Evolutionary conservation across 2,113 vertebrate species (phyloP).

Genomic region (Toxotes jaculatrix): DNA sequence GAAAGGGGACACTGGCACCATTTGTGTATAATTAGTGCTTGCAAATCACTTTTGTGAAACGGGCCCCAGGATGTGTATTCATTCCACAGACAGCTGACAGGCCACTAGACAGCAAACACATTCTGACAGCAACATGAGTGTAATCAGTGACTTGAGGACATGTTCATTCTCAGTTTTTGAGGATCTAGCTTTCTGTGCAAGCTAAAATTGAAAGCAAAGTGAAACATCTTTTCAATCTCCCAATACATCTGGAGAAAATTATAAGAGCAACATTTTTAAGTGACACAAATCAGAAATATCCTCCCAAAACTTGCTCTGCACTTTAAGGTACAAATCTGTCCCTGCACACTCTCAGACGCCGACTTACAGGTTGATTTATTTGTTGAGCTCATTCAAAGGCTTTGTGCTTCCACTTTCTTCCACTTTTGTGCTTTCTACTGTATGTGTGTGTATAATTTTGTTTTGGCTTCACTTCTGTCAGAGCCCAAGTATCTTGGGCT

Average conservation of each 20-base stretch:
- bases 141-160: not conserved
- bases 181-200: not conserved
- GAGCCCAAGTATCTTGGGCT: not conserved
- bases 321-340: not conserved
- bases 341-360: not conserved
- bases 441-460: not conserved
- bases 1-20: not conserved
- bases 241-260: not conserved
- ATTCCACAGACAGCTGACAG: slow-evolving; percentile 36
- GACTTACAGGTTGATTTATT: not conserved
- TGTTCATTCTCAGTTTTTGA: not conserved
- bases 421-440: no score
- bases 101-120: slow-evolving; percentile 10
- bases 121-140: slow-evolving; percentile 2
- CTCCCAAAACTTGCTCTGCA: no score
- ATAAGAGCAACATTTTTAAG: no score
- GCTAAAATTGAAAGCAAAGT: not conserved
- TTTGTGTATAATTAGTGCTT: not conserved
- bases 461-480: not conserved
- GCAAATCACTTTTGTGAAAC: not conserved
- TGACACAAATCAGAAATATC: not conserved
- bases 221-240: not conserved
- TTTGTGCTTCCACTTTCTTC: not conserved
- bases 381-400: not conserved
- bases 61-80: slow-evolving; percentile 27